phyloP scores from a whole-genome alignment of 1,140 invertebrate species.

The Aleiodes sp. region DNA sequence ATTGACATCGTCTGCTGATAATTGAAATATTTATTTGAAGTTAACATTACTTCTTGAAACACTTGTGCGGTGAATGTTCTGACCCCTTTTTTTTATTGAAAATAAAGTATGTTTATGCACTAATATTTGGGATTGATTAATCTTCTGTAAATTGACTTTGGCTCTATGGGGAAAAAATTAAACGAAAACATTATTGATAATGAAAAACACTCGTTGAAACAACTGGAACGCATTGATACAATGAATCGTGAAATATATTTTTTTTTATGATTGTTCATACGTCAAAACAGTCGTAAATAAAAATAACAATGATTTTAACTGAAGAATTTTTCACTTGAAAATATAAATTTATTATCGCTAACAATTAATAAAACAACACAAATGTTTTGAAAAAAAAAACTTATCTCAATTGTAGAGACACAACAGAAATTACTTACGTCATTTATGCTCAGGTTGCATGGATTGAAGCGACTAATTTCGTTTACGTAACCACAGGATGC shows the following conservation, averaged over 20 bases:
- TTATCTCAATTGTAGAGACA: constrained; percentile 3
- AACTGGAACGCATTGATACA: not conserved
- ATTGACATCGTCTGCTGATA: no score
- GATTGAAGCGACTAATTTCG: constrained; percentile 17
- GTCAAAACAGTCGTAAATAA: constrained; percentile 6
- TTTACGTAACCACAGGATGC: constrained; percentile 19
- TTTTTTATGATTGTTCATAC: not conserved
- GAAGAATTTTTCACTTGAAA: not conserved
- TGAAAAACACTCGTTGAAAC: not conserved
- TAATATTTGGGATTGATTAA: not conserved
- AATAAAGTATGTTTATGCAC: not conserved
- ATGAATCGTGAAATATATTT: not conserved
- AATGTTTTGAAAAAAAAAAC: not conserved
- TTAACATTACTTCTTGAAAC: not conserved
- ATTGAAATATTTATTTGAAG: no score
- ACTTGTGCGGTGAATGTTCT: not conserved
- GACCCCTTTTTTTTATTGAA: not conserved
- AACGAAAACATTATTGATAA: not conserved
- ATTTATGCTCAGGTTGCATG: constrained; percentile 2
- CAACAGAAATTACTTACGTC: constrained; percentile 22
- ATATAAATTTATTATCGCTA: not conserved
- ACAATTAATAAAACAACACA: no score
- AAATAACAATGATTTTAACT: not conserved
- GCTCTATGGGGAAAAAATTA: not conserved
- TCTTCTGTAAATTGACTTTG: not conserved